Evolutionary conservation across 2,888 invertebrate species (phyloP), one percentile per base, ranked within the genome.

Genomic region (Agriopis aurantiaria): DNA sequence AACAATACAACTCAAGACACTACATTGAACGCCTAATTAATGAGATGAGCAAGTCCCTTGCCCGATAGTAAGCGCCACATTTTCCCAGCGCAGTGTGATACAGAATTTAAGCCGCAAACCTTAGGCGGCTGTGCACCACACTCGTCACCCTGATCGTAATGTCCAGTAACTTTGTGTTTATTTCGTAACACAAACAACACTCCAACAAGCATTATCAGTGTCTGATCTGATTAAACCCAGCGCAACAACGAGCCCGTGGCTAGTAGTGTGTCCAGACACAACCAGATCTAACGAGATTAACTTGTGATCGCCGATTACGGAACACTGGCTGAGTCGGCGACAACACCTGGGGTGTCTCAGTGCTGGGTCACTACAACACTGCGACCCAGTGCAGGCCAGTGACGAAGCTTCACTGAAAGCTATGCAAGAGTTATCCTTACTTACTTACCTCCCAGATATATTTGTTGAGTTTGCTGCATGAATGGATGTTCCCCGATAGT

Each of bases 301-400:
- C 65, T 69, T 61, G 69, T 60, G 69, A 69, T 69, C 69, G 46
- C 56, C 60, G 61, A 69, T 65, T 65, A 61, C 65, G 56, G 65
- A 57, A 61, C 69, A 60, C 40, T 56, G 59, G 11, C 46, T 33
- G 46, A 10, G 52, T 45, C 60, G 56, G 40, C 41, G 63, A n/a
- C 64, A 61, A 61, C 65, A 69, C 69, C 64, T 61, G 65, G 23
- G 57, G 55, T 43, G 48, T 14, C 40, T 48, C 48, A 11, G 56
- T 40, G 49, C 62, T 52, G 48, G 60, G 17, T 49, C 12, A 51
- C 17, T 46, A 12, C 3, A 49, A 56, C 57, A 62, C 56, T 55
- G 43, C 41, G 57, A 3, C 10, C 3, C 56, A 7, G 41, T 63
- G 57, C 2, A 40, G 11, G 0, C 10, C 62, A 63, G 57, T 40